These are phyloP conservation scores for Siphlonurus alternatus DNA, from an alignment of 2,888 invertebrate genomes.

Conservation along the genomic window DNA sequence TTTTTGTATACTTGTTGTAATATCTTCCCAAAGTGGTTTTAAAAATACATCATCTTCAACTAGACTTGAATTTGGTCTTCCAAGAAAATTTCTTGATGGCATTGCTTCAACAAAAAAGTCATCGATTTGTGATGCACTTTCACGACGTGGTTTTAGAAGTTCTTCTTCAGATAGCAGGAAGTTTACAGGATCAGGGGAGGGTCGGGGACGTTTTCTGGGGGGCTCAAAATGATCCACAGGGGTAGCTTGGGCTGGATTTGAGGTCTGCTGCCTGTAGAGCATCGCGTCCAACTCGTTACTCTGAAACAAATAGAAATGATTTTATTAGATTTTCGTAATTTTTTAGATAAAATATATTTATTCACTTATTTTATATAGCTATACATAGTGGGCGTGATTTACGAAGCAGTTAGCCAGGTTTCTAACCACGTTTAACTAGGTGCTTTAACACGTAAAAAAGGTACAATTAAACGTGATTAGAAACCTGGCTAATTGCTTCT, in stretches of 20 bases:
- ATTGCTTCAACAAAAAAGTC: conserved; percentile 38
- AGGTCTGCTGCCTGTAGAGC: conserved; percentile 51
- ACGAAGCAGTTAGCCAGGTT: too few relatives aligned
- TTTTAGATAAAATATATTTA: too few relatives aligned
- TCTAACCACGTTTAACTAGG: too few relatives aligned
- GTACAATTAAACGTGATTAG: too few relatives aligned
- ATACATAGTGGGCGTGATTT: too few relatives aligned
- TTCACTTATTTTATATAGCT: too few relatives aligned
- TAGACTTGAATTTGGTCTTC: conserved; percentile 24
- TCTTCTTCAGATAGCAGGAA: conserved; percentile 12
- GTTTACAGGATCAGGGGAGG: conserved; percentile 5
- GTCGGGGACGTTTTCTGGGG: neutral
- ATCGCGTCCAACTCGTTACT: conserved; percentile 64
- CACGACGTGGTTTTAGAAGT: conserved; percentile 32
- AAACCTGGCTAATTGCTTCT: too few relatives aligned
- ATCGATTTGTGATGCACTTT: conserved; percentile 43
- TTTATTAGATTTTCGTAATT: neutral
- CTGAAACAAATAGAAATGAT: conserved; percentile 27
- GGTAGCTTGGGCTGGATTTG: neutral
- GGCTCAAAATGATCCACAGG: neutral
- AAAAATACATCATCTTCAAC: conserved; percentile 68
- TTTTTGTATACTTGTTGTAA: conserved; percentile 76
- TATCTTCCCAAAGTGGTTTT: conserved; percentile 76
- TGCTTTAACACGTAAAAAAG: too few relatives aligned
- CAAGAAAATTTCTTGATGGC: conserved; percentile 1